Base-by-base conservation (phyloP, 2,113 vertebrate genomes). In the Psittacara wagleri region DNA sequence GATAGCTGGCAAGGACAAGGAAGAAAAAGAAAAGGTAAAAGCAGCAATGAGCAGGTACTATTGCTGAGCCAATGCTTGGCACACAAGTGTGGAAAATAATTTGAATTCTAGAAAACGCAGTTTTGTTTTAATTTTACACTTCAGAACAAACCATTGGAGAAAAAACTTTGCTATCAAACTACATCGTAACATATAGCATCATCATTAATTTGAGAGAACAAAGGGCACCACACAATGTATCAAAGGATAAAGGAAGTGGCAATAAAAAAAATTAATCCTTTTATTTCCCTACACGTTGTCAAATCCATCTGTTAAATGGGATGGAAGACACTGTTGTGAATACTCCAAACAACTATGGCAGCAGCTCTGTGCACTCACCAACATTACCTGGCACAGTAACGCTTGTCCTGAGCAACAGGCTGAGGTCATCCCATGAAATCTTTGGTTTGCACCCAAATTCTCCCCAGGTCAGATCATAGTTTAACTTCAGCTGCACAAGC, bases 401-500 rank as follows among this genome's bases (percentile, higher is more conserved):
- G 0, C 64, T 54, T 70, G 13, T 75, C 37, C 86, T 75, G 61
- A 86, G 76, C 63, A 81, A 67, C 25, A 68, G 31, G 67, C 43
- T 78, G 79, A 94, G 43, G 55, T 83, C 46, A 84, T 70, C 83
- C 55, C 51, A 63, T 16, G 2, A 92, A 83, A 88, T 57, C 75
- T 88, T 90, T 92, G 41, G 46, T 80, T 93, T 75, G 33, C 63
- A 83, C 43, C 31, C 35, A 61, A 75, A 86, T 72, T 72, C n/a
- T 91, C 77, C 33, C 37, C 48, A 82, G 39, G 29, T 10, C 51
- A 67, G 43, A 92, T 75, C 55, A 67, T 3, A 81, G 51, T 70
- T 84, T 73, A 90, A 83, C 43, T 94, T 91, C 77, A 91, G 66
- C 66, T 94, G 44, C 13, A 51, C 44, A 94, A 91, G 73, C 73